Percentiles rank a stretch among this genome's conserved stretches.
phyloP scores from a whole-genome alignment of 2,113 vertebrate genomes.

The Dicentrarchus labrax region DNA sequence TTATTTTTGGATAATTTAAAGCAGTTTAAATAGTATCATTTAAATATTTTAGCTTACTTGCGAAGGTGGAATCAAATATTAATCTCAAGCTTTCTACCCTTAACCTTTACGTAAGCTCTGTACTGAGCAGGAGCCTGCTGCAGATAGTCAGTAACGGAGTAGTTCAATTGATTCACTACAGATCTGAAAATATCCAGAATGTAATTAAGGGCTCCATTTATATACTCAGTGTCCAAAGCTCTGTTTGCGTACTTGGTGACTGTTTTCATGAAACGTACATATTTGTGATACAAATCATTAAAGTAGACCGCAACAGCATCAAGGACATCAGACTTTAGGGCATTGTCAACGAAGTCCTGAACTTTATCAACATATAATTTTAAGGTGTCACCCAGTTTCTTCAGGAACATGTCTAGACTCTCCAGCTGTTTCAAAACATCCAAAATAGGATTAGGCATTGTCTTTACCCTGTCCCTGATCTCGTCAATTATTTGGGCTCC shows the following conservation, averaged over 20 bases:
- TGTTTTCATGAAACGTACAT: slow-evolving; percentile 40
- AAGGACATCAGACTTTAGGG: slow-evolving; percentile 1
- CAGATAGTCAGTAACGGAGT: slow-evolving; percentile 78
- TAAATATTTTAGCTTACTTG: neutral
- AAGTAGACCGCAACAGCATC: slow-evolving; percentile 61
- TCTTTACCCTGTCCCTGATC: neutral
- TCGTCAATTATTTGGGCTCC: neutral
- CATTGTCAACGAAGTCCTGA: slow-evolving; percentile 7
- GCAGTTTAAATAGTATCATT: neutral
- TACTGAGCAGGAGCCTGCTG: slow-evolving; percentile 69
- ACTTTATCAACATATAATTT: slow-evolving; percentile 6
- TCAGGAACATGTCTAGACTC: neutral
- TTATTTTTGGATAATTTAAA: slow-evolving; percentile 45
- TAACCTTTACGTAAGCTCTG: slow-evolving; percentile 75
- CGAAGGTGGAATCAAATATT: slow-evolving; percentile 78
- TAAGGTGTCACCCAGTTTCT: slow-evolving; percentile 8
- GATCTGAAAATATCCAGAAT: slow-evolving; percentile 28
- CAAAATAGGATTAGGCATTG: neutral
- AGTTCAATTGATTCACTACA: slow-evolving; percentile 70
- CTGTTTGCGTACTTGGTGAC: slow-evolving; percentile 73
- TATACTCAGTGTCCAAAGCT: slow-evolving; percentile 46
- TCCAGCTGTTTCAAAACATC: neutral
- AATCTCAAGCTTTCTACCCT: slow-evolving; percentile 83
- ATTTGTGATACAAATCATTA: slow-evolving; percentile 65
- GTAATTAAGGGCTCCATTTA: slow-evolving; percentile 9